Percentiles rank a stretch among this genome's conserved stretches.
These are phyloP conservation scores for Drosophila biarmipes DNA, from an alignment of 1,140 invertebrate genomes.

Conservation along the genomic window DNA sequence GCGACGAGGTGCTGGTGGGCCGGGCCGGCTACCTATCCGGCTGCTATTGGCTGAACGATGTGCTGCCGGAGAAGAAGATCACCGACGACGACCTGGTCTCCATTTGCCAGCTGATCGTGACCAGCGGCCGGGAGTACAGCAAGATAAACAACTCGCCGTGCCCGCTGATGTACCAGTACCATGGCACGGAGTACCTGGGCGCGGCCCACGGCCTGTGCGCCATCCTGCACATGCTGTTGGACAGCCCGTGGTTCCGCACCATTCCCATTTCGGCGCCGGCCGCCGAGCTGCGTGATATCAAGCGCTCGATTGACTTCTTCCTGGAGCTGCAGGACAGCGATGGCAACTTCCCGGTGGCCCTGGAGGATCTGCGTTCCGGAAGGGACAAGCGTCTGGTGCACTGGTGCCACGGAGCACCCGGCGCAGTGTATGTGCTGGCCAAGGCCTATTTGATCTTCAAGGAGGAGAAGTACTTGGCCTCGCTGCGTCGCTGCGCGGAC, in stretches of 20 bases:
- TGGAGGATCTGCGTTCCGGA: slow-evolving; percentile 88
- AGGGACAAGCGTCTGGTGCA: slow-evolving; percentile 89
- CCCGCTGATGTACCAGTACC: slow-evolving; percentile 94
- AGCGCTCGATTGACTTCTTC: slow-evolving; percentile 85
- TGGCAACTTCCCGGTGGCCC: slow-evolving; percentile 92
- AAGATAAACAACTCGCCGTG: slow-evolving; percentile 86
- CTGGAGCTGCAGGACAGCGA: slow-evolving; percentile 88
- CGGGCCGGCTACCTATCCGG: slow-evolving; percentile 92
- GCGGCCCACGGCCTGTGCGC: slow-evolving; percentile 91
- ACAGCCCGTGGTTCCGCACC: slow-evolving; percentile 83
- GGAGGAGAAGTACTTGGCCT: slow-evolving; percentile 90
- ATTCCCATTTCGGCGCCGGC: slow-evolving; percentile 85
- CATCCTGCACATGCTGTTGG: slow-evolving; percentile 87
- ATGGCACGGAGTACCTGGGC: slow-evolving; percentile 93
- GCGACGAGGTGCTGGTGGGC: slow-evolving; percentile 94
- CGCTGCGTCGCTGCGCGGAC: slow-evolving; percentile 89
- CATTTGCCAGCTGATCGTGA: slow-evolving; percentile 89
- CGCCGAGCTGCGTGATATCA: slow-evolving; percentile 86
- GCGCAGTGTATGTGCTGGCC: slow-evolving; percentile 92
- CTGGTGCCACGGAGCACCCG: slow-evolving; percentile 95
- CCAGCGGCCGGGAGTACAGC: slow-evolving; percentile 90
- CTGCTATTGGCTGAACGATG: slow-evolving; percentile 89
- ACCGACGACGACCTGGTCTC: slow-evolving; percentile 86
- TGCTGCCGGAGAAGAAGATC: slow-evolving; percentile 86
- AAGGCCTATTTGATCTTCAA: slow-evolving; percentile 91